Conservation (phyloP, 2,113 vertebrate species). For the Argyrosomus japonicus region DNA sequence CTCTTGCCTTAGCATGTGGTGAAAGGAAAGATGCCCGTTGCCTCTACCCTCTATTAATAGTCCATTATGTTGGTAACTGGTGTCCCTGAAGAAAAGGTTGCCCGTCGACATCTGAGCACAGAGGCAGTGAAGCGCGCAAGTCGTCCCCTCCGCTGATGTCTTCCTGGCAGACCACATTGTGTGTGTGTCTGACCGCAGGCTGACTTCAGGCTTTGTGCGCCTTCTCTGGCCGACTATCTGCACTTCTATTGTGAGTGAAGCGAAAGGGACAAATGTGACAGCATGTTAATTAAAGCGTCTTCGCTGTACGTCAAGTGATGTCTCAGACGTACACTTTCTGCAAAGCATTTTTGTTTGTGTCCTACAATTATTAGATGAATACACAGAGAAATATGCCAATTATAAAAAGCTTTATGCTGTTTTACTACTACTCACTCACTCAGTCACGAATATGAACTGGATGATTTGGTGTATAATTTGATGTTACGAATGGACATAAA, state of each 20-base stretch:
- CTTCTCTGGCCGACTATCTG: constrained; percentile 10
- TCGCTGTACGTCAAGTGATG: constrained; percentile 2
- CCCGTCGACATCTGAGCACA: constrained; percentile 69
- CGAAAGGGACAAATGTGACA: constrained; percentile 37
- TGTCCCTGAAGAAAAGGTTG: constrained; percentile 69
- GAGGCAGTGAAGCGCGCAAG: constrained; percentile 36
- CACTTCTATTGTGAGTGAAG: constrained; percentile 40
- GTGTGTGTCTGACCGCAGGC: constrained; percentile 41
- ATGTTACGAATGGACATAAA: constrained; percentile 12
- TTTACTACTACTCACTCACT: neutral
- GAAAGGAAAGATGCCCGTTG: constrained; percentile 71
- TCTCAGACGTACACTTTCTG: constrained; percentile 6
- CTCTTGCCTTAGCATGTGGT: constrained; percentile 27
- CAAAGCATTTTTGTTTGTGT: neutral
- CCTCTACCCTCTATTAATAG: constrained; percentile 76
- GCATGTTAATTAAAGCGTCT: constrained; percentile 26
- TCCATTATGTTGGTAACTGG: constrained; percentile 79
- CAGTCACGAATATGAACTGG: too few species aligned
- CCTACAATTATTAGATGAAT: neutral
- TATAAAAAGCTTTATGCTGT: neutral
- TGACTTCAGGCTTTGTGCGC: constrained; percentile 53
- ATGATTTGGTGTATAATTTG: neutral
- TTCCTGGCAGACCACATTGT: constrained; percentile 51
- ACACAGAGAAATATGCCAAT: neutral
- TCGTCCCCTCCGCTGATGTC: constrained; percentile 47